These are phyloP conservation scores for Drosophila ercepeae DNA, from an alignment of 1,140 invertebrate genomes.

Conservation along the genomic window DNA sequence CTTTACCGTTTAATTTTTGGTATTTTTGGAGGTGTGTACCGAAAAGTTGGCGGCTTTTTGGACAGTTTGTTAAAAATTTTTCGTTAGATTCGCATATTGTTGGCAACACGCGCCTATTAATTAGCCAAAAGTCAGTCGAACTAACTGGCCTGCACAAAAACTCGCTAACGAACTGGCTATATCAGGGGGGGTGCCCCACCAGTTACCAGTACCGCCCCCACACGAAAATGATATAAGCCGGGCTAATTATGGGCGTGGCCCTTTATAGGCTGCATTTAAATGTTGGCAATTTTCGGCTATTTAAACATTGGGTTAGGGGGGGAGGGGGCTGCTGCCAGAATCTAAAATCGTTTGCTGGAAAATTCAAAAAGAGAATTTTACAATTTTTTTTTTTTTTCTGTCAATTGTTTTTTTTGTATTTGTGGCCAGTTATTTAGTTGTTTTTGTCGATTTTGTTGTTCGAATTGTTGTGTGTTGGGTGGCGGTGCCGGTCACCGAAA, in stretches of 20 bases:
- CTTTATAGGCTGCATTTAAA: slow-evolving; percentile 40
- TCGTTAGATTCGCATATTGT: slow-evolving; percentile 40
- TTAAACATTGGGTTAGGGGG: slow-evolving; percentile 13
- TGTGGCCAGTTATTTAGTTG: slow-evolving; percentile 35
- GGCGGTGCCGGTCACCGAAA: slow-evolving; percentile 47
- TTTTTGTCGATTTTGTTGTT: slow-evolving; percentile 13
- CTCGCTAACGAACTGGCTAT: slow-evolving; percentile 22
- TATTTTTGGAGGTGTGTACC: background rate
- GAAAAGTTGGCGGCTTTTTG: slow-evolving; percentile 12
- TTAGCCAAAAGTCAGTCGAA: slow-evolving; percentile 49
- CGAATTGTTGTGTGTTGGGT: slow-evolving; percentile 7
- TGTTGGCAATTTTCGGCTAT: slow-evolving; percentile 49
- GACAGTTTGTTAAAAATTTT: slow-evolving; percentile 25
- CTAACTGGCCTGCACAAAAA: slow-evolving; percentile 17
- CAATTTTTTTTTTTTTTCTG: slow-evolving; percentile 26
- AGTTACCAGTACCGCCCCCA: too few species aligned
- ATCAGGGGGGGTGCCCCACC: background rate
- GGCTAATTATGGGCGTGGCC: slow-evolving; percentile 55
- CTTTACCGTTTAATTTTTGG: background rate
- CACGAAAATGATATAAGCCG: slow-evolving; percentile 49
- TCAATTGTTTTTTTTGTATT: slow-evolving; percentile 37
- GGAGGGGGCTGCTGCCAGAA: background rate
- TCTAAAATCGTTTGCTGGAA: background rate
- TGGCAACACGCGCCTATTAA: slow-evolving; percentile 57
- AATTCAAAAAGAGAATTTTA: slow-evolving; percentile 38